A percentile compares a stretch with the other conserved stretches of the same genome.
Evolutionary conservation across 2,888 invertebrate genomes (phyloP).

Genomic region (Drosophila leonis): DNA sequence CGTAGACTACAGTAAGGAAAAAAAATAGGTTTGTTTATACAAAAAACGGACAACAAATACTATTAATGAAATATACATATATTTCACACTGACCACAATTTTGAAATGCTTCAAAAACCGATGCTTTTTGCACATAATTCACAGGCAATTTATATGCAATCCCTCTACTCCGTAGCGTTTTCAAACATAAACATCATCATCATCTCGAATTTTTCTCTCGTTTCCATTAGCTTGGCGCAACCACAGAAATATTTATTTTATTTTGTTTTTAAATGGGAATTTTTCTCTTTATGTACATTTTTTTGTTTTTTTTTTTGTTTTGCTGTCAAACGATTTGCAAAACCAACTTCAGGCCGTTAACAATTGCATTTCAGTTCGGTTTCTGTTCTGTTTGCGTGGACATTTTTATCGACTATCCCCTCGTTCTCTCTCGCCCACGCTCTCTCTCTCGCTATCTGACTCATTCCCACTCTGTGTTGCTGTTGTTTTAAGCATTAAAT

Average conservation of each 20-base stretch:
- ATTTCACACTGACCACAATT: slow-evolving; percentile 56
- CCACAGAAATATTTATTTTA: slow-evolving; percentile 71
- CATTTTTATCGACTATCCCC: slow-evolving; percentile 30
- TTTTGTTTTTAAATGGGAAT: slow-evolving; percentile 34
- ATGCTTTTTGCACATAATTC: slow-evolving; percentile 69
- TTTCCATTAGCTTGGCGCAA: slow-evolving; percentile 40
- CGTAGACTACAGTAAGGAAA: not conserved
- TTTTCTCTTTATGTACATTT: not conserved
- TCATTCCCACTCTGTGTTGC: slow-evolving; percentile 16
- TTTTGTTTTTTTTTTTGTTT: slow-evolving; percentile 18
- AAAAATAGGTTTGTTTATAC: not conserved
- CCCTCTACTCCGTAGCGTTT: slow-evolving; percentile 2
- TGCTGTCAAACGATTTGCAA: slow-evolving; percentile 77
- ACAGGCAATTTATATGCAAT: slow-evolving; percentile 66
- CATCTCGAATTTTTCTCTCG: slow-evolving; percentile 10
- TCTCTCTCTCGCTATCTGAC: not conserved
- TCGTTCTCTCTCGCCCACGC: not conserved
- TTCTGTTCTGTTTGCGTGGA: slow-evolving; percentile 63
- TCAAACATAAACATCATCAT: slow-evolving; percentile 34
- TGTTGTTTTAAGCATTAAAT: slow-evolving; percentile 76
- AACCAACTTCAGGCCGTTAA: slow-evolving; percentile 70
- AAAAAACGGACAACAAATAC: slow-evolving; percentile 25
- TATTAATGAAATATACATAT: slow-evolving; percentile 44
- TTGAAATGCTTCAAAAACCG: slow-evolving; percentile 55
- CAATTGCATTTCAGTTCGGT: slow-evolving; percentile 67